phyloP scores from a whole-genome alignment of 2,888 invertebrate species.

The Epinotia demarniana region DNA sequence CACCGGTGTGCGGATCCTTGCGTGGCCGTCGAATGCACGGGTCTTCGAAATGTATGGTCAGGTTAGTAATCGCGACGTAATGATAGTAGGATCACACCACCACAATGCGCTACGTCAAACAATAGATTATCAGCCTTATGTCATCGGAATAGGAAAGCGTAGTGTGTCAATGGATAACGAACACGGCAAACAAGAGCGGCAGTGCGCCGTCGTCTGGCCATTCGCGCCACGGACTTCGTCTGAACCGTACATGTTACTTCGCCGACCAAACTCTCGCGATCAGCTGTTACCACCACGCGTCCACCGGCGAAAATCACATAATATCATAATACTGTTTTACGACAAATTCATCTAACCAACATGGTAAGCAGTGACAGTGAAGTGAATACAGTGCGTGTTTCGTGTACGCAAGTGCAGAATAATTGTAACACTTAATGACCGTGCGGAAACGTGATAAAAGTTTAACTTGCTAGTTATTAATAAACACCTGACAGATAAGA shows the following conservation, averaged over 20 bases:
- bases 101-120: constrained; percentile 25
- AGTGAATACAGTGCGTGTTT: constrained; percentile 61
- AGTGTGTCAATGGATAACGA: constrained; percentile 38
- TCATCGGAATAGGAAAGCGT: constrained; percentile 39
- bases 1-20: constrained; percentile 64
- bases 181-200: constrained; percentile 48
- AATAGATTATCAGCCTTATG: constrained; percentile 41
- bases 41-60: constrained; percentile 73
- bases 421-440: constrained; percentile 27
- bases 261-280: constrained; percentile 57
- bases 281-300: constrained; percentile 57
- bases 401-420: constrained; percentile 61
- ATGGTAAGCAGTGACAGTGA: constrained; percentile 80
- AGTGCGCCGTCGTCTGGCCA: constrained; percentile 78
- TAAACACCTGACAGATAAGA: constrained; percentile 36
- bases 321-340: constrained; percentile 57
- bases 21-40: constrained; percentile 74
- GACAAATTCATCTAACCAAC: constrained; percentile 61
- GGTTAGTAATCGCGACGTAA: constrained; percentile 53
- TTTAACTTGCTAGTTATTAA: constrained; percentile 28
- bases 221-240: constrained; percentile 76
- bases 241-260: constrained; percentile 59
- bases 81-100: constrained; percentile 50
- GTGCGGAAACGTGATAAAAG: constrained; percentile 31
- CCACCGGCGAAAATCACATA: constrained; percentile 46